Evolutionary conservation across 2,797 vertebrate species (phyloP).

Genomic region (Enteromius trimaculatus): DNA sequence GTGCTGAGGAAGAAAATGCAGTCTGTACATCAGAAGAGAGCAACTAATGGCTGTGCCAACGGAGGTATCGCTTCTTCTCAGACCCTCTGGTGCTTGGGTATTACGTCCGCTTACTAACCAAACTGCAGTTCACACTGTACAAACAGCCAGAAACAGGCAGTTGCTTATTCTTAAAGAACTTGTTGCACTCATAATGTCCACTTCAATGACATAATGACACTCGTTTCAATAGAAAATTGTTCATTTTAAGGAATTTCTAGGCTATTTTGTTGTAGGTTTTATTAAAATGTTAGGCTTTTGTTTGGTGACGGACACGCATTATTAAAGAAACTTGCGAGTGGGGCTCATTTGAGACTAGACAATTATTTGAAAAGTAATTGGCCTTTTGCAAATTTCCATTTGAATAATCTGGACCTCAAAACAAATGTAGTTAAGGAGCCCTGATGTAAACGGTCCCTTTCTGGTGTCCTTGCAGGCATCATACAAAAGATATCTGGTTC

Average conservation of each 20-base stretch:
- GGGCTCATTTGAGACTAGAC: neutral
- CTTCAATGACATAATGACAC: too few species aligned
- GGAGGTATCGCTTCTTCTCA: slow-evolving; percentile 49
- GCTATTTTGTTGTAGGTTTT: neutral
- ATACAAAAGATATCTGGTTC: neutral
- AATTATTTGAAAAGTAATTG: neutral
- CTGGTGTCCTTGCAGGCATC: slow-evolving; percentile 21
- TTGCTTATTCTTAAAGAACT: neutral
- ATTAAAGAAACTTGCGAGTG: neutral
- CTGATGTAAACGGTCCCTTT: slow-evolving; percentile 4
- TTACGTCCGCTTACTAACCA: neutral
- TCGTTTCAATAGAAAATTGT: neutral
- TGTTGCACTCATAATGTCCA: neutral
- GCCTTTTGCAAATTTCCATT: neutral
- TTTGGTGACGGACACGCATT: neutral
- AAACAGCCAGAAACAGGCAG: neutral
- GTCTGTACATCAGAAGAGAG: slow-evolving; percentile 46
- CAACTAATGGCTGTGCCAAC: slow-evolving; percentile 22
- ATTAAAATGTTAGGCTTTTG: neutral
- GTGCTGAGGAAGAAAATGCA: slow-evolving; percentile 71
- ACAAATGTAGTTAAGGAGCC: neutral
- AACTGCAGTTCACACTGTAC: neutral
- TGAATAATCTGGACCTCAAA: neutral
- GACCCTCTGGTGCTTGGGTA: neutral
- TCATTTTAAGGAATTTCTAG: neutral